Percentiles rank a stretch among this genome's conserved stretches.
Conservation (phyloP, 2,888 invertebrate species). For the Caenorhabditis parvicauda region DNA sequence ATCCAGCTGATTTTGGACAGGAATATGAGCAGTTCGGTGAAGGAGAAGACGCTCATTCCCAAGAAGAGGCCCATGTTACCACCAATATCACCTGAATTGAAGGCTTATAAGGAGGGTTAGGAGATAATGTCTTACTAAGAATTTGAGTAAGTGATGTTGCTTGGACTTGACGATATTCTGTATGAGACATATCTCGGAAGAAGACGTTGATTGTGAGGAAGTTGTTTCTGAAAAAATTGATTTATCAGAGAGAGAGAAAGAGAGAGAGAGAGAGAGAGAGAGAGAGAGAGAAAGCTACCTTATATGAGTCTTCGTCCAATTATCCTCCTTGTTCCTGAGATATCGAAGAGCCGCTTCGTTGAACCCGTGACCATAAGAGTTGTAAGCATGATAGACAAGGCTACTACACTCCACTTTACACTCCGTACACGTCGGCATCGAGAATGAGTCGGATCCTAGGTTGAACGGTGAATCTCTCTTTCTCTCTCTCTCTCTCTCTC, state of each 20-base stretch:
- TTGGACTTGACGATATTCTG: slow-evolving; percentile 47
- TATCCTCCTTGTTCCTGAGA: slow-evolving; percentile 5
- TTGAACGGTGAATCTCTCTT: neutral
- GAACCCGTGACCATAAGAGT: slow-evolving; percentile 13
- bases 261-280: neutral
- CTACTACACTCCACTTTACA: slow-evolving; percentile 14
- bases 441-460: slow-evolving; percentile 3
- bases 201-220: slow-evolving; percentile 44
- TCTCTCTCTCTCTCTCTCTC: neutral
- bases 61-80: no score
- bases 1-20: no score
- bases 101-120: no score
- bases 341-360: slow-evolving; percentile 7
- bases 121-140: slow-evolving; percentile 25
- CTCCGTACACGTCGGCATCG: slow-evolving; percentile 5
- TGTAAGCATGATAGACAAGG: slow-evolving; percentile 12
- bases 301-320: slow-evolving; percentile 4
- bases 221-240: slow-evolving; percentile 19
- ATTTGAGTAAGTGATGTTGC: slow-evolving; percentile 30
- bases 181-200: slow-evolving; percentile 49
- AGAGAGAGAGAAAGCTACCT: no score
- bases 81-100: no score
- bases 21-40: no score
- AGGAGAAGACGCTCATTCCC: no score
- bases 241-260: neutral